Evolutionary conservation across 2,888 invertebrate genomes (phyloP).

Genomic region (Anorthoa munda): DNA sequence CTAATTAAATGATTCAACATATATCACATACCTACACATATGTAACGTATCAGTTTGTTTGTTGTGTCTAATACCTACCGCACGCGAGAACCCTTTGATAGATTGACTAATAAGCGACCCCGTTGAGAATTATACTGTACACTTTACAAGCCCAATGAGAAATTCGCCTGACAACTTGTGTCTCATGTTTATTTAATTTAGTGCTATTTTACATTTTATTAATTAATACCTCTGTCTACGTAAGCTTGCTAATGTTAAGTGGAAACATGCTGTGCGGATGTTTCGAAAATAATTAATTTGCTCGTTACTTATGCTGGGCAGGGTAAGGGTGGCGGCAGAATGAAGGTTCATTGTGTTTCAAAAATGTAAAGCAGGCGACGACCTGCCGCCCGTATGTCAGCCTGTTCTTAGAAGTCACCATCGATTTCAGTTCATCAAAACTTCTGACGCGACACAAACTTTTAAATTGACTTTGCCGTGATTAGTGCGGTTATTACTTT

Average conservation of each 20-base stretch:
- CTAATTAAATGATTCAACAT: slow-evolving; percentile 74
- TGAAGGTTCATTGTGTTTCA: slow-evolving; percentile 27
- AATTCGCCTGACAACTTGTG: slow-evolving; percentile 68
- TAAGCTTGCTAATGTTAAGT: slow-evolving; percentile 58
- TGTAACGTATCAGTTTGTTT: slow-evolving; percentile 64
- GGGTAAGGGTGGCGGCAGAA: slow-evolving; percentile 29
- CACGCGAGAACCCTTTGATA: slow-evolving; percentile 74
- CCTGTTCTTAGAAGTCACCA: slow-evolving; percentile 41
- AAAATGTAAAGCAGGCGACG: slow-evolving; percentile 43
- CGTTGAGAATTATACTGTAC: slow-evolving; percentile 63
- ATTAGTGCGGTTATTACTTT: slow-evolving; percentile 46
- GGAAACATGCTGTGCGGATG: slow-evolving; percentile 65
- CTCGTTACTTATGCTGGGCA: slow-evolving; percentile 36
- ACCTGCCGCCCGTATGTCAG: slow-evolving; percentile 26
- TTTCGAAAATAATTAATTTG: slow-evolving; percentile 62
- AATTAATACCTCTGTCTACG: slow-evolving; percentile 64
- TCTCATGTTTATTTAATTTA: slow-evolving; percentile 65
- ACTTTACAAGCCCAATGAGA: slow-evolving; percentile 65
- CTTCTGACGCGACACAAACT: slow-evolving; percentile 54
- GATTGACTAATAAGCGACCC: slow-evolving; percentile 80
- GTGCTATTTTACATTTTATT: slow-evolving; percentile 65
- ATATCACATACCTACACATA: slow-evolving; percentile 54
- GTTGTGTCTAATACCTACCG: slow-evolving; percentile 64
- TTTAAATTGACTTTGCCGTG: slow-evolving; percentile 55
- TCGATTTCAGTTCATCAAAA: slow-evolving; percentile 60